Evolutionary conservation across 1,140 invertebrate species (phyloP).

Genomic region (Drosophila dunni): DNA sequence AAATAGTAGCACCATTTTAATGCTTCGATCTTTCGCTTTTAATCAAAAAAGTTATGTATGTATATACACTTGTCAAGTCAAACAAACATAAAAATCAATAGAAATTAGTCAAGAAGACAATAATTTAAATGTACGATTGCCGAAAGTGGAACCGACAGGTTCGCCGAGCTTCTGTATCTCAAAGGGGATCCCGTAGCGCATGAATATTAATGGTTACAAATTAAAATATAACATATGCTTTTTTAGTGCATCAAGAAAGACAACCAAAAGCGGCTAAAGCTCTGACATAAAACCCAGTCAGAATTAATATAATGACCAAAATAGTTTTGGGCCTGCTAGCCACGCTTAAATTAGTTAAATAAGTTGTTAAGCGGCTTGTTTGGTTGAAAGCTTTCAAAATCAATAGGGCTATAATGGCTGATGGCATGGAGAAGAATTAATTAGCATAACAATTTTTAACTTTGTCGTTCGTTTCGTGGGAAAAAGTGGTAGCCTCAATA

Average conservation of each 20-base stretch:
- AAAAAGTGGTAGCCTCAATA: conserved; percentile 49
- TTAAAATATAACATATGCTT: conserved; percentile 72
- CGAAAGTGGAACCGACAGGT: conserved; percentile 78
- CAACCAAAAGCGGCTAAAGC: not conserved
- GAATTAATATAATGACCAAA: conserved; percentile 39
- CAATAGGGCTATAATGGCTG: conserved; percentile 67
- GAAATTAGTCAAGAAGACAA: conserved; percentile 75
- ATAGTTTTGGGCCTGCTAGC: conserved; percentile 23
- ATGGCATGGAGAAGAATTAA: conserved; percentile 71
- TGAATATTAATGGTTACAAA: conserved; percentile 47
- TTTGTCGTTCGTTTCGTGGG: conserved; percentile 68
- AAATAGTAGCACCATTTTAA: not conserved
- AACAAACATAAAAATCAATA: conserved; percentile 63
- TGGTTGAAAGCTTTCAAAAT: conserved; percentile 71
- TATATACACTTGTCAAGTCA: conserved; percentile 58
- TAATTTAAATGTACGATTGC: conserved; percentile 71
- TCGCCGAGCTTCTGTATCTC: conserved; percentile 69
- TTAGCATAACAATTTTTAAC: conserved; percentile 71
- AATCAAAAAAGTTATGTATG: not conserved
- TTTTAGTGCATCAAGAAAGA: conserved; percentile 39
- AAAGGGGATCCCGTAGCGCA: conserved; percentile 8
- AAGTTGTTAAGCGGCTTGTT: conserved; percentile 75
- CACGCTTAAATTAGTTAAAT: conserved; percentile 60
- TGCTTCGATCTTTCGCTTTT: not conserved
- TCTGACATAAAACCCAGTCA: conserved; percentile 19